Base-by-base conservation (phyloP, 1,140 invertebrate species). In the Achatina immaculata region DNA sequence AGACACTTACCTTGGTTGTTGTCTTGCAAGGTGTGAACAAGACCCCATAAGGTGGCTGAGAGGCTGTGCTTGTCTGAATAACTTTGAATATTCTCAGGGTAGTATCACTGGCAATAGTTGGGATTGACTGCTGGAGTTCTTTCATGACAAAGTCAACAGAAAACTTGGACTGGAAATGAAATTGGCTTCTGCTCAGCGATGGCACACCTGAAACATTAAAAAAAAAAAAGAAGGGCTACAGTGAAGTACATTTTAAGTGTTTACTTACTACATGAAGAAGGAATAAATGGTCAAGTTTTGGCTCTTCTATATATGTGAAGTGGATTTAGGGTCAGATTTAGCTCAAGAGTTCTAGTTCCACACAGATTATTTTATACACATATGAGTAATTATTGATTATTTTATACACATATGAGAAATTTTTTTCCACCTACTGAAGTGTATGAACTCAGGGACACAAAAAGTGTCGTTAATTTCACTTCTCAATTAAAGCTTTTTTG, bases 121-220 rank as follows among this genome's bases (percentile, higher is more conserved):
- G 83, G n/a, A 91, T 76, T 3, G 93, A 88, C 76, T 88, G 90
- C 78, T 92, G 92, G 24, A 94, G 86, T 89, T 95, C 94, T 78
- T 91, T 92, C 24, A 95, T 85, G 2, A 90, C 85, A 78, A 89
- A 87, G 42, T 91, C 89, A 34, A 91, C 78, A 21, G 89, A 87
- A 73, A 89, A 87, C 58, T 84, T 83, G 14, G 86, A 86, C 62
- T 81, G 72, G 43, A 91, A 75, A 7, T 48, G 79, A 11, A 85
- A 76, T 34, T 80, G 48, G 11, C 86, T 43, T 80, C 87, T 87
- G 69, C 51, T 82, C n/a, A 91, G 85, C 16, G 89, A 85, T 55
- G 90, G 89, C 14, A 86, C 81, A 75, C 83, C 89, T 90, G 83
- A 43, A 81, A 76, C 42, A 76, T 19, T 24, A 55, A 24, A 40